Conservation (phyloP, 2,113 vertebrate genomes). For the Rostratula benghalensis region DNA sequence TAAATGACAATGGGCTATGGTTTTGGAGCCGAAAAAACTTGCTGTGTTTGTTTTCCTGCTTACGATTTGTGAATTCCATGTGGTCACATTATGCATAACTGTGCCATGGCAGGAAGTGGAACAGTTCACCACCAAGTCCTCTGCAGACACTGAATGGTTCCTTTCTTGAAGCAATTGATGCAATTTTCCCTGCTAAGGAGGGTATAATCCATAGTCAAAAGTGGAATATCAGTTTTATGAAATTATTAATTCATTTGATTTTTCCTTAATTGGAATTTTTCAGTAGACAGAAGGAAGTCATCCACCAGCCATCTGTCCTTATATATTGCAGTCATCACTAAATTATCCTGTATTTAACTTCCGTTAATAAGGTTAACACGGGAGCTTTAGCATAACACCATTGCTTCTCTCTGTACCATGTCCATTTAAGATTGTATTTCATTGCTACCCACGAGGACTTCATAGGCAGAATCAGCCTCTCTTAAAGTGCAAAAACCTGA, state of each 20-base stretch:
- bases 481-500: background rate
- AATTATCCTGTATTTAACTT: conserved; percentile 56
- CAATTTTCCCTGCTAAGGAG: conserved; percentile 29
- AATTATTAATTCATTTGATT: conserved; percentile 59
- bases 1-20: background rate
- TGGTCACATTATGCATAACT: background rate
- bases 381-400: conserved; percentile 16
- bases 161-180: conserved; percentile 51
- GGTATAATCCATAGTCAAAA: conserved; percentile 44
- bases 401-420: background rate
- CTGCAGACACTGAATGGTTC: conserved; percentile 3
- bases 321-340: conserved; percentile 9
- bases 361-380: background rate
- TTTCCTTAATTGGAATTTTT: conserved; percentile 57
- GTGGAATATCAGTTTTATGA: conserved; percentile 45
- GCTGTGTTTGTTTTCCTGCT: background rate
- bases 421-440: background rate
- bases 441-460: background rate
- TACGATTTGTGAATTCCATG: background rate
- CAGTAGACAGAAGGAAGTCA: conserved; percentile 51
- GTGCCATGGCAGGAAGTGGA: conserved; percentile 25
- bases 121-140: conserved; percentile 19
- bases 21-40: background rate
- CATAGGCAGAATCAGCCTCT: background rate
- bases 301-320: conserved; percentile 53